Conservation (phyloP, 2,888 invertebrate species). For the Pyrrhosoma nymphula region DNA sequence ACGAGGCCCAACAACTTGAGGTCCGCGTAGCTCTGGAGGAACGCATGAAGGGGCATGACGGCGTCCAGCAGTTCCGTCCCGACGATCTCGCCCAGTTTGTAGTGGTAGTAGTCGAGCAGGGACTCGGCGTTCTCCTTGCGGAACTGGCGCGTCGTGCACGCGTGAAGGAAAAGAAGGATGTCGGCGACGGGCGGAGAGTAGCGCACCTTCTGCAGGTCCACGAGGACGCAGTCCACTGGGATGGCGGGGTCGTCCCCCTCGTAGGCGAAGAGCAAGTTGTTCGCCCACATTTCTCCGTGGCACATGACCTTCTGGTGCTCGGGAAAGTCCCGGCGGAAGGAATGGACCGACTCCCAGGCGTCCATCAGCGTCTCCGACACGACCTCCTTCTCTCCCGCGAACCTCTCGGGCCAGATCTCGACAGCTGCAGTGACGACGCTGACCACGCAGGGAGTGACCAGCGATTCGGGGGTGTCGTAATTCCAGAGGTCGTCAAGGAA, state of each 20-base stretch:
- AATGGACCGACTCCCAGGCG: background rate
- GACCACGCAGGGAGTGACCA: background rate
- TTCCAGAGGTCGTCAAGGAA: background rate
- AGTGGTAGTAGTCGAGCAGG: conserved; percentile 73
- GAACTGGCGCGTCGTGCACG: conserved; percentile 72
- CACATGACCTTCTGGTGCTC: conserved; percentile 69
- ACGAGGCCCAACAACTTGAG: background rate
- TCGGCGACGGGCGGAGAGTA: conserved; percentile 73
- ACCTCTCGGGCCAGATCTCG: conserved; percentile 13
- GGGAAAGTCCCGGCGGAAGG: conserved; percentile 42
- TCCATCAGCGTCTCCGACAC: background rate
- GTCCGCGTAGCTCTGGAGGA: background rate
- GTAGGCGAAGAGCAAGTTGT: conserved; percentile 70
- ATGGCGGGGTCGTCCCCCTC: background rate
- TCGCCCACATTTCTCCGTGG: conserved; percentile 71
- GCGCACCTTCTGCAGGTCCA: conserved; percentile 73
- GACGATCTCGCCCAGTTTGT: conserved; percentile 71
- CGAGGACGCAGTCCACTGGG: conserved; percentile 62
- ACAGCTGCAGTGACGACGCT: background rate
- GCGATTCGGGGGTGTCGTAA: background rate
- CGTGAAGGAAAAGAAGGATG: conserved; percentile 73
- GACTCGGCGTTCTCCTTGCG: conserved; percentile 72
- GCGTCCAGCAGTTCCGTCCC: background rate
- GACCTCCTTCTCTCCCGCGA: background rate
- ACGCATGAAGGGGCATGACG: background rate